Percentiles rank a stretch among this genome's conserved stretches.
These are phyloP conservation scores for Lates calcarifer DNA, from an alignment of 2,113 vertebrate species.

Conservation along the genomic window DNA sequence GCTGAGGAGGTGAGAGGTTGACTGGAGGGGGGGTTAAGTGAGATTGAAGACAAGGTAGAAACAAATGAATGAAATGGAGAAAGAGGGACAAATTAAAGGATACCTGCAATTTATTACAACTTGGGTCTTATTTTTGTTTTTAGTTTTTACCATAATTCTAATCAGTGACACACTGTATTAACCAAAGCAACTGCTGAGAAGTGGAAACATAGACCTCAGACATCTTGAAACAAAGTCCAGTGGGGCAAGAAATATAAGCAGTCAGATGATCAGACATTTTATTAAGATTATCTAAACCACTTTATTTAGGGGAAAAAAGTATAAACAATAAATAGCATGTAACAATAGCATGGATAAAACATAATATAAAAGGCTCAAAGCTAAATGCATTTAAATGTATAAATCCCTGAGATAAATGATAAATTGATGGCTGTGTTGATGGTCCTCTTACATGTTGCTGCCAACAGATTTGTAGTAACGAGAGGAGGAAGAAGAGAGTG, in stretches of 20 bases:
- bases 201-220: no score
- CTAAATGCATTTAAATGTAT: not conserved
- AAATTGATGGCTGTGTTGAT: no score
- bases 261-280: not conserved
- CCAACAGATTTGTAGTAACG: not conserved
- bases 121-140: not conserved
- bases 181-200: no score
- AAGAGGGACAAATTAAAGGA: no score
- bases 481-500: not conserved
- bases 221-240: no score
- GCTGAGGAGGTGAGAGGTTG: not conserved
- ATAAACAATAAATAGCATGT: not conserved
- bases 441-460: not conserved
- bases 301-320: no score
- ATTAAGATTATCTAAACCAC: no score
- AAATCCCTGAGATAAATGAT: no score
- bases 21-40: not conserved
- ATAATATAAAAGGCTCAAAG: not conserved
- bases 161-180: no score
- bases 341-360: not conserved
- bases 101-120: no score
- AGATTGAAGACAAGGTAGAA: constrained; percentile 2
- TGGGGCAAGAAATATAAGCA: no score
- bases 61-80: not conserved
- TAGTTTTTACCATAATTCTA: not conserved